These are phyloP conservation scores for Lepidotrigona ventralis DNA, from an alignment of 1,140 invertebrate genomes.

Conservation along the genomic window DNA sequence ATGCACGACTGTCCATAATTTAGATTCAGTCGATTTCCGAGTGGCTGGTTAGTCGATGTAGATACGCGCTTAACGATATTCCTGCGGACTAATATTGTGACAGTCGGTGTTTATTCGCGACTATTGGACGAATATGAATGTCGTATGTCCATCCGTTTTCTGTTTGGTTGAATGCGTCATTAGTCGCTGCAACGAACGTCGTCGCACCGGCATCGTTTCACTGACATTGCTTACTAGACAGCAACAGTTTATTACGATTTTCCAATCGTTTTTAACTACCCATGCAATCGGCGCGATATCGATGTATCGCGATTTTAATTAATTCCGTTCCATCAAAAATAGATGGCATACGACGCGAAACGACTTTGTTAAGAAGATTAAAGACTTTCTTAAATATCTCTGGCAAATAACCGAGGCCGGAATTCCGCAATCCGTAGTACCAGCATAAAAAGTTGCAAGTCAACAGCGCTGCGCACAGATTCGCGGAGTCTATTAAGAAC, in stretches of 20 bases:
- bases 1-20: background rate
- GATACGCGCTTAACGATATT: conserved; percentile 10
- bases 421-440: background rate
- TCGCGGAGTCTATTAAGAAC: conserved; percentile 1
- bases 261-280: background rate
- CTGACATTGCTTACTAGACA: background rate
- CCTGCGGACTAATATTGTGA: conserved; percentile 27
- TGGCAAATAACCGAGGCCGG: background rate
- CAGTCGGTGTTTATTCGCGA: conserved; percentile 40
- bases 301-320: conserved; percentile 1
- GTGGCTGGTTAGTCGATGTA: background rate
- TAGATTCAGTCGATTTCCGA: conserved; percentile 11
- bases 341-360: background rate
- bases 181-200: background rate
- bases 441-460: background rate
- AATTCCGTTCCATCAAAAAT: background rate
- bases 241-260: background rate
- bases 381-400: background rate
- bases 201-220: no score
- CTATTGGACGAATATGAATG: conserved; percentile 25
- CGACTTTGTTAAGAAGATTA: background rate
- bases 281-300: background rate
- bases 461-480: background rate
- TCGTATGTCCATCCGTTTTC: background rate
- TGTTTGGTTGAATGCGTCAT: background rate